Percentiles rank a stretch among this genome's conserved stretches.
These are phyloP conservation scores for Helleia helle DNA, from an alignment of 2,888 invertebrate species.

Conservation along the genomic window DNA sequence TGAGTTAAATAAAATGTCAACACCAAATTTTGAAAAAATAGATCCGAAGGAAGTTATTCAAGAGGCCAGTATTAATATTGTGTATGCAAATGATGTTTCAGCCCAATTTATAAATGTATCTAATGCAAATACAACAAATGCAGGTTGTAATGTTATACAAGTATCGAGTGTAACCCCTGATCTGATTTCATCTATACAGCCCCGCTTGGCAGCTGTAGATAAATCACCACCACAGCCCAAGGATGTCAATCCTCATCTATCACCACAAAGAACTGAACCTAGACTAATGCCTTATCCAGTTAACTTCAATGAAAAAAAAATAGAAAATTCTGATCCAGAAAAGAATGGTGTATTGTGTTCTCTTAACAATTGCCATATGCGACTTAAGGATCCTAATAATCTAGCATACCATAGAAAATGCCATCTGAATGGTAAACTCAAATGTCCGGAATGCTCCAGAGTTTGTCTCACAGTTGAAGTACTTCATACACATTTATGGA, in stretches of 20 bases:
- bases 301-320: slow-evolving; percentile 20
- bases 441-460: slow-evolving; percentile 80
- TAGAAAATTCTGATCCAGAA: slow-evolving; percentile 24
- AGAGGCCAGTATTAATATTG: slow-evolving; percentile 66
- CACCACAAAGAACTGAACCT: slow-evolving; percentile 30
- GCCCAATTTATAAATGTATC: slow-evolving; percentile 49
- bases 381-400: slow-evolving; percentile 72
- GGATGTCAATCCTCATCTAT: slow-evolving; percentile 24
- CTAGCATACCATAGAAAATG: slow-evolving; percentile 78
- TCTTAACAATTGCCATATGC: slow-evolving; percentile 69
- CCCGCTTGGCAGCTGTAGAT: slow-evolving; percentile 28
- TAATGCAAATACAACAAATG: slow-evolving; percentile 32
- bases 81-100: slow-evolving; percentile 55
- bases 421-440: slow-evolving; percentile 63
- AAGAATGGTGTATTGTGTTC: slow-evolving; percentile 57
- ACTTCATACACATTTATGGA: slow-evolving; percentile 87
- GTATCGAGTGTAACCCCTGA: slow-evolving; percentile 56
- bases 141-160: slow-evolving; percentile 43
- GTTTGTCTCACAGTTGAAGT: slow-evolving; percentile 75
- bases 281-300: slow-evolving; percentile 16
- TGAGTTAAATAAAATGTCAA: slow-evolving; percentile 61
- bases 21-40: slow-evolving; percentile 60
- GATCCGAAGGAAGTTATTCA: slow-evolving; percentile 65
- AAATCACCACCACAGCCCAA: slow-evolving; percentile 26
- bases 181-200: slow-evolving; percentile 54